Conservation (phyloP, 2,888 invertebrate species). For the Drosophila trichaetosa region DNA sequence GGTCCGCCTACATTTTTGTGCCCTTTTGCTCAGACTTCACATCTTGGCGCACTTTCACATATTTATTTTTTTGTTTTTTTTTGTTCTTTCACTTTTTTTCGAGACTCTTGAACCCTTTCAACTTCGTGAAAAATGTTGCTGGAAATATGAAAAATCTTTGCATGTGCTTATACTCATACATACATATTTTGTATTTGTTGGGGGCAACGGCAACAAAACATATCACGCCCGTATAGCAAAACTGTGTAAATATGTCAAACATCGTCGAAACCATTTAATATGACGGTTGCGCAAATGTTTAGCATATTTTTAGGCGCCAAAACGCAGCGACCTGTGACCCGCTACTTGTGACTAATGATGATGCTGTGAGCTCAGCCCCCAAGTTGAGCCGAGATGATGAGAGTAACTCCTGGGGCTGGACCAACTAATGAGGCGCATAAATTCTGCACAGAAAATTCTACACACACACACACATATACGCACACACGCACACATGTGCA, state of each 20-base stretch:
- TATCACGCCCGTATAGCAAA: constrained; percentile 43
- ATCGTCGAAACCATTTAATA: constrained; percentile 77
- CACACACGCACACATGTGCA: constrained; percentile 26
- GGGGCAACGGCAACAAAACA: constrained; percentile 16
- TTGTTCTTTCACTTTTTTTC: constrained; percentile 15
- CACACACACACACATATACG: constrained; percentile 25
- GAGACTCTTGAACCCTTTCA: constrained; percentile 69
- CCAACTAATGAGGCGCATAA: constrained; percentile 83
- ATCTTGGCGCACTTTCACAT: constrained; percentile 61
- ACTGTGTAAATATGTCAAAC: constrained; percentile 79
- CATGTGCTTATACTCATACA: constrained; percentile 42
- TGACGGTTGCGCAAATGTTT: constrained; percentile 62
- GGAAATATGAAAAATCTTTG: constrained; percentile 76
- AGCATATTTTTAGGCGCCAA: constrained; percentile 72
- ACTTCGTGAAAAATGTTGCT: constrained; percentile 69
- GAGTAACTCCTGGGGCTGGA: constrained; percentile 46
- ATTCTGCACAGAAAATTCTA: constrained; percentile 64
- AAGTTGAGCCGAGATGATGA: constrained; percentile 43
- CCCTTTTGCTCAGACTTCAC: constrained; percentile 27
- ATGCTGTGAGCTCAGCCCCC: constrained; percentile 45
- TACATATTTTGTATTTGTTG: constrained; percentile 22
- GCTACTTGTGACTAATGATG: constrained; percentile 81
- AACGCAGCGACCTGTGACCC: constrained; percentile 49
- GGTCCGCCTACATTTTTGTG: constrained; percentile 42
- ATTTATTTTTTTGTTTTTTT: background rate